A percentile compares a stretch with the other conserved stretches of the same genome.
phyloP scores from a whole-genome alignment of 1,140 invertebrate species.

The Hypothenemus hampei region DNA sequence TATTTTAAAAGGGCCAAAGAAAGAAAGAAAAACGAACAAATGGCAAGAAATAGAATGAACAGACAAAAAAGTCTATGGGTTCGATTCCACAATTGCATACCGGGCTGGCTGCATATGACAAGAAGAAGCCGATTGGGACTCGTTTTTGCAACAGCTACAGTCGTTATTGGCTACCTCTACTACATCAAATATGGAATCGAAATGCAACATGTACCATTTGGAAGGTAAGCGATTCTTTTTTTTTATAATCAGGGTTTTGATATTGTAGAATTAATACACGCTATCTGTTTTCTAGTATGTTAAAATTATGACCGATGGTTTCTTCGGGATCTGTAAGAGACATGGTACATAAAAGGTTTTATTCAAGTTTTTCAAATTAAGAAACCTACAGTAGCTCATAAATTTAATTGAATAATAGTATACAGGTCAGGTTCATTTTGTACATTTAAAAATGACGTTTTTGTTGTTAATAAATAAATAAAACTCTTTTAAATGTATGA shows the following conservation, averaged over 20 bases:
- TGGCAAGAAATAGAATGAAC: constrained; percentile 44
- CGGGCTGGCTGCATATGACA: constrained; percentile 36
- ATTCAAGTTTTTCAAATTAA: constrained; percentile 43
- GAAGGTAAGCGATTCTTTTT: constrained; percentile 31
- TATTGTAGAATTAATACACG: neutral
- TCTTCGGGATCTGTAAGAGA: constrained; percentile 35
- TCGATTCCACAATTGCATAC: constrained; percentile 37
- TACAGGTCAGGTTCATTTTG: too few relatives aligned
- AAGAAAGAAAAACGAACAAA: constrained; percentile 48
- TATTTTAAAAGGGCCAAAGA: constrained; percentile 50
- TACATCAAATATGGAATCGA: constrained; percentile 46
- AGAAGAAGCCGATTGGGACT: constrained; percentile 45
- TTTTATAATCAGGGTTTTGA: neutral
- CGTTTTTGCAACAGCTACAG: constrained; percentile 49
- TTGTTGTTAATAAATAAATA: too few relatives aligned
- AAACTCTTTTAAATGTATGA: too few relatives aligned
- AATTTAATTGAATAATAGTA: too few relatives aligned
- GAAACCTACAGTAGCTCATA: too few relatives aligned
- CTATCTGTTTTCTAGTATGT: constrained; percentile 34
- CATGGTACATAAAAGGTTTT: constrained; percentile 42
- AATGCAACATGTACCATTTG: constrained; percentile 30
- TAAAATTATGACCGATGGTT: constrained; percentile 43
- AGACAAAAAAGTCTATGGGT: constrained; percentile 37
- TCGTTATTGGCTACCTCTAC: constrained; percentile 51
- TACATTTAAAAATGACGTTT: too few relatives aligned